Conservation (phyloP, 2,797 vertebrate species). For the Trematomus bernacchii region DNA sequence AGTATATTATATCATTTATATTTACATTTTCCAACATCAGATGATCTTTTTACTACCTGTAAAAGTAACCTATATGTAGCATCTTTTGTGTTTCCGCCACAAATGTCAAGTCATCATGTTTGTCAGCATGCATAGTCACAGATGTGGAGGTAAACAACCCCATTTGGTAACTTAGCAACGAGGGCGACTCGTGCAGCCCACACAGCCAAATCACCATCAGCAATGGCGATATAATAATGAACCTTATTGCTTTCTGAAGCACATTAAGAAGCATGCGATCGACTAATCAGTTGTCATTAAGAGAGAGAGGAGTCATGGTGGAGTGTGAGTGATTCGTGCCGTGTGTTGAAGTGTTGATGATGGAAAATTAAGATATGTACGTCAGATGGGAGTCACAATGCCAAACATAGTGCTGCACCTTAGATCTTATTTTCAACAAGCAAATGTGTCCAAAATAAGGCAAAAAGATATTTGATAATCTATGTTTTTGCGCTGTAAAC, state of each 20-base stretch:
- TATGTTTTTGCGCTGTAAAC: not conserved
- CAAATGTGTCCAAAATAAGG: not conserved
- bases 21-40: not conserved
- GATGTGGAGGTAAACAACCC: constrained; percentile 49
- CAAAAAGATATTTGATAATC: not conserved
- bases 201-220: constrained; percentile 33
- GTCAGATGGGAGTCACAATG: constrained; percentile 20
- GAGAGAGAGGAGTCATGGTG: constrained; percentile 12
- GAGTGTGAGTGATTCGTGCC: constrained; percentile 40
- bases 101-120: not conserved
- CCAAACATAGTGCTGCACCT: not conserved
- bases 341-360: constrained; percentile 20
- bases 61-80: not conserved
- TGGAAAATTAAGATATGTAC: constrained; percentile 18
- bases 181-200: constrained; percentile 36
- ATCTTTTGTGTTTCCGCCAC: constrained; percentile 9
- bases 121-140: constrained; percentile 21
- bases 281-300: constrained; percentile 36
- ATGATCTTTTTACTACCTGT: not conserved
- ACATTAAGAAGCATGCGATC: constrained; percentile 2
- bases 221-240: constrained; percentile 32
- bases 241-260: constrained; percentile 1
- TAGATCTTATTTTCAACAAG: not conserved
- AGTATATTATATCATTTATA: too few species aligned
- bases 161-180: constrained; percentile 63